Evolutionary conservation across 2,888 invertebrate species (phyloP), one percentile per base, ranked within the genome.

Genomic region (Pterostichus madidus): DNA sequence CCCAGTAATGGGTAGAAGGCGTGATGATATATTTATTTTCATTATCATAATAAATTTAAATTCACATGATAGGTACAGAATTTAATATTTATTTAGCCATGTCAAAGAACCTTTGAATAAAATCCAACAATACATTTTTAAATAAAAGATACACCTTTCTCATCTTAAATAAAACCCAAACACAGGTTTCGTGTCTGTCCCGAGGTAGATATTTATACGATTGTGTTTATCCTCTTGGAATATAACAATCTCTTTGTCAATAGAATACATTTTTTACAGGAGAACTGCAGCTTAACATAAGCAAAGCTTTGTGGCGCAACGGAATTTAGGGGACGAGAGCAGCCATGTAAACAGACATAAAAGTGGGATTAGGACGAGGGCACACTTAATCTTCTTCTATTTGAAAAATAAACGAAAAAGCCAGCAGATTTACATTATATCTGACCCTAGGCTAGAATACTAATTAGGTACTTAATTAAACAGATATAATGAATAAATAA

Each of bases 381-480:
- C 10, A 24, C 15, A 71, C 49, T 71, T 71, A 71, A 71, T 71
- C 71, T 71, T 71, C 71, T 71, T 24, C 71, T 71, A 24, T 71
- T 71, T 71, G 46, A 24, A 71, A 71, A 44, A 71, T 71, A 71
- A 71, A 71, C 44, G 44, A 17, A 71, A 46, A 71, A 71, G 46
- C 24, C 71, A 39, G 15, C 13, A n/a, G 75, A 52, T 75, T 75
- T 52, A 75, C 75, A 75, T 75, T n/a, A 8, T n/a, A 52, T 11
- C 32, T 64, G 24, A 75, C 75, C 75, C 31, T 32, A 52, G 52
- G 52, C 49, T 52, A 75, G 75, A 75, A 75, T 75, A 75, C 52
- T 52, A 75, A 75, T 71, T 71, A 71, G 68, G 24, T 71, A 17
- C 68, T 71, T 71, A 71, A 71, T 71, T 44, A 71, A 44, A 44